These are phyloP conservation scores for Littorina saxatilis DNA, from an alignment of 1,140 invertebrate species.

Conservation along the genomic window DNA sequence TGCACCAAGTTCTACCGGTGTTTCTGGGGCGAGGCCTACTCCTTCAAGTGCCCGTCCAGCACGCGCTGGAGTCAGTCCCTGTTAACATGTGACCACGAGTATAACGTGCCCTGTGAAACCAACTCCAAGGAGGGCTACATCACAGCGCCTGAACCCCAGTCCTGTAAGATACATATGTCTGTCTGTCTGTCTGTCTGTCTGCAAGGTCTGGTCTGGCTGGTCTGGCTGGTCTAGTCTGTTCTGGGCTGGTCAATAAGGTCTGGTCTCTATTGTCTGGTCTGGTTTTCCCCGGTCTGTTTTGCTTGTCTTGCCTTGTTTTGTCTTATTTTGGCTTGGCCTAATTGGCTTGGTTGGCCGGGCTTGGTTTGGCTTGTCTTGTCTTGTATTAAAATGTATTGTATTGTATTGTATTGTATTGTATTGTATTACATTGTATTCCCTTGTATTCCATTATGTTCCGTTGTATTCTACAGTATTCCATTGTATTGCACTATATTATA, in stretches of 20 bases:
- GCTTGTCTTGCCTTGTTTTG: too few species aligned
- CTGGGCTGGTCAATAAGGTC: constrained; percentile 16
- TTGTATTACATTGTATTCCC: too few species aligned
- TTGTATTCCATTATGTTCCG: too few species aligned
- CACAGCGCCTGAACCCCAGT: background rate
- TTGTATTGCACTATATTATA: too few species aligned
- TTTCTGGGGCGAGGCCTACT: constrained; percentile 45
- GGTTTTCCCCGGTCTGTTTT: background rate
- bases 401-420: too few species aligned
- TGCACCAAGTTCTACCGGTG: constrained; percentile 49
- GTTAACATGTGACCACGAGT: constrained; percentile 49
- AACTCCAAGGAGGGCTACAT: background rate
- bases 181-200: too few species aligned
- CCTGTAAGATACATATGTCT: background rate
- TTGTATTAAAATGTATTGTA: too few species aligned
- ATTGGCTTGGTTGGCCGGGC: too few species aligned
- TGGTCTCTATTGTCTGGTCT: background rate
- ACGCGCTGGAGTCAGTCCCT: constrained; percentile 54
- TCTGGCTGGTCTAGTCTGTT: background rate
- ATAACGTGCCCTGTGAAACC: constrained; percentile 44
- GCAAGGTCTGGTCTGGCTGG: background rate
- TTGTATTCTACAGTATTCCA: too few species aligned
- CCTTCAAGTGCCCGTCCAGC: constrained; percentile 45
- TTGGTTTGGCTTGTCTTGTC: too few species aligned
- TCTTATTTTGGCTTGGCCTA: too few species aligned